phyloP scores from a whole-genome alignment of 2,113 vertebrate species.

The Nycticryphes semicollaris region DNA sequence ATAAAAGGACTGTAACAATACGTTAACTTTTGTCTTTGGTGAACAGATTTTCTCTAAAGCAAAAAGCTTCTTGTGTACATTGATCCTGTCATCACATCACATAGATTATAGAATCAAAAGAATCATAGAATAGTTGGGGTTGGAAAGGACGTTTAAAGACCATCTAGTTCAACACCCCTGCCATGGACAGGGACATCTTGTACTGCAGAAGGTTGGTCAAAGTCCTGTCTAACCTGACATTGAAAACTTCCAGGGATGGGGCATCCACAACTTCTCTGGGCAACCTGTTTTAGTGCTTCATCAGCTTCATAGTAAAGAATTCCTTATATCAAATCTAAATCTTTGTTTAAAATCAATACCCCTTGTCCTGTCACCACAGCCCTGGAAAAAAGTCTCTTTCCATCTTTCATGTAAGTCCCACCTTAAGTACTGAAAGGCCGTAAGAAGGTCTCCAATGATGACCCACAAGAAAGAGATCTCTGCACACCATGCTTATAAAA shows the following conservation, averaged over 20 bases:
- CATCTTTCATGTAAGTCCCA: background rate
- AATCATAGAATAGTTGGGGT: background rate
- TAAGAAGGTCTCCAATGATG: background rate
- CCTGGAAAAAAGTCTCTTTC: background rate
- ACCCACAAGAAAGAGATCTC: background rate
- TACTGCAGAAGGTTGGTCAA: background rate
- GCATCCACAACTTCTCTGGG: background rate
- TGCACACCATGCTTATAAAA: background rate
- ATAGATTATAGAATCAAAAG: background rate
- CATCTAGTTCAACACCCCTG: background rate
- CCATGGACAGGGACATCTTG: background rate
- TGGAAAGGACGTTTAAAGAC: background rate
- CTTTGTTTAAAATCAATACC: accelerated
- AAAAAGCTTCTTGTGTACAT: background rate
- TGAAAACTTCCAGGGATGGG: background rate
- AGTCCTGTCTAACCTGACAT: background rate
- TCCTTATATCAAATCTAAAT: background rate
- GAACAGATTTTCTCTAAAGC: background rate
- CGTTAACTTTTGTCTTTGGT: background rate
- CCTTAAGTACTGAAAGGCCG: background rate
- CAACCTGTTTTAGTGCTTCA: accelerated
- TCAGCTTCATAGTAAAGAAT: background rate
- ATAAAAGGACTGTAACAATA: background rate
- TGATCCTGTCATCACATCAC: background rate
- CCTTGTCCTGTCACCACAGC: background rate